Conservation (phyloP, 2,888 invertebrate genomes). For the Eupithecia insigniata region DNA sequence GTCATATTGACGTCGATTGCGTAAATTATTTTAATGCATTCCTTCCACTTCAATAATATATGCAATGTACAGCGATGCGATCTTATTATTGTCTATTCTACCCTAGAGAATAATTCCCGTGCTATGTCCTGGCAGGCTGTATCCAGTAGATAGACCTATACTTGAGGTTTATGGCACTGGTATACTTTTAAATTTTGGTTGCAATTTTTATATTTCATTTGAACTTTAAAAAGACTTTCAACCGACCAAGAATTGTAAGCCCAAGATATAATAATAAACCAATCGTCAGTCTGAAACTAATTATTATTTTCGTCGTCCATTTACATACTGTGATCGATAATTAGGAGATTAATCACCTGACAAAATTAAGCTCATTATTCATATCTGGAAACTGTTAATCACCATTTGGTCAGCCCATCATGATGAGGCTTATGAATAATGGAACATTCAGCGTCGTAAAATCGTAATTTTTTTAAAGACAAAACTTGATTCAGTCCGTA, state of each 20-base stretch:
- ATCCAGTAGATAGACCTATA: no score
- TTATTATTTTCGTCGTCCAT: constrained; percentile 30
- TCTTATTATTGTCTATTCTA: no score
- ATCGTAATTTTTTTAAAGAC: constrained; percentile 5
- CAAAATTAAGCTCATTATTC: constrained; percentile 34
- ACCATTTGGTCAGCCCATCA: constrained; percentile 29
- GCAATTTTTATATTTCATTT: neutral
- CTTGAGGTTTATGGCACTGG: neutral
- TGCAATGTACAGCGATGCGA: no score
- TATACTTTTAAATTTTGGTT: neutral
- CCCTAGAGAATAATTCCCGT: no score
- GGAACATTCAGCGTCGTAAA: constrained; percentile 30
- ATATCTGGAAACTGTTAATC: constrained; percentile 35
- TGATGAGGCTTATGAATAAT: constrained; percentile 32
- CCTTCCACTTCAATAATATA: no score
- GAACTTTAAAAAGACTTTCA: neutral
- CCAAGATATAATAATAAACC: neutral
- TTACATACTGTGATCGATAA: constrained; percentile 37
- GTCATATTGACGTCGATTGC: no score
- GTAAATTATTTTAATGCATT: no score
- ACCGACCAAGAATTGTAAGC: neutral
- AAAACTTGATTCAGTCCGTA: neutral
- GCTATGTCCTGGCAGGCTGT: no score
- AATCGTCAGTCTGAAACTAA: constrained; percentile 20
- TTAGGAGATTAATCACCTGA: constrained; percentile 38